Conservation (phyloP, 2,113 vertebrate species). For the Tauraco erythrolophus region DNA sequence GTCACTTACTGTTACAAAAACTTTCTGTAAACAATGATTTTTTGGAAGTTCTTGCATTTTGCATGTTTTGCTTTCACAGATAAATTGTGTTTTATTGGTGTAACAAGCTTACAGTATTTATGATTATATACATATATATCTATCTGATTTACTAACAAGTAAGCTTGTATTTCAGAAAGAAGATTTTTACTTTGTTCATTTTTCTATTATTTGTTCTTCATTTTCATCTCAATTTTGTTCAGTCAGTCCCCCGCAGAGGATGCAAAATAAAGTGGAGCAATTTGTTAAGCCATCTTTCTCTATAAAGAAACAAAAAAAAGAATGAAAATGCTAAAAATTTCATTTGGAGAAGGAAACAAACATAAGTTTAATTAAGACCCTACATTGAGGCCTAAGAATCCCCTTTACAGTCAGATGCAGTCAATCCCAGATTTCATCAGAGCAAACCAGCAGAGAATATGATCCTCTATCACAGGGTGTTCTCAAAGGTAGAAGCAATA, state of each 20-base stretch:
- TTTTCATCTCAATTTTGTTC: neutral
- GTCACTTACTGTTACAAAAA: neutral
- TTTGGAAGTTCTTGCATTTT: neutral
- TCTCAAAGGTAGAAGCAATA: neutral
- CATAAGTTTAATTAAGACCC: neutral
- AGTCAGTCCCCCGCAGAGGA: neutral
- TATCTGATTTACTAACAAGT: neutral
- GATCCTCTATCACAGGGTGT: fast-evolving
- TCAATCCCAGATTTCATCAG: neutral
- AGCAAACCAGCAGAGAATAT: neutral
- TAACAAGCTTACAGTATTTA: neutral
- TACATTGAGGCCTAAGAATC: neutral
- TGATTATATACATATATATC: neutral
- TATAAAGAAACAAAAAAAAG: neutral
- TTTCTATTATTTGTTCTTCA: neutral
- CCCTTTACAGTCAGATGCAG: neutral
- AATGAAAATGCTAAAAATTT: neutral
- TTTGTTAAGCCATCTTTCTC: neutral
- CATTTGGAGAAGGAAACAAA: neutral
- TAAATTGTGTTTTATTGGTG: neutral
- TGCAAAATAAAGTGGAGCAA: neutral
- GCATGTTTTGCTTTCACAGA: neutral
- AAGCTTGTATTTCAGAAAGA: neutral
- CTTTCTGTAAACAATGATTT: neutral
- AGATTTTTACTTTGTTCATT: neutral